A percentile compares a stretch with the other conserved stretches of the same genome.
phyloP scores from a whole-genome alignment of 2,113 vertebrate genomes.

The Chroicocephalus ridibundus region DNA sequence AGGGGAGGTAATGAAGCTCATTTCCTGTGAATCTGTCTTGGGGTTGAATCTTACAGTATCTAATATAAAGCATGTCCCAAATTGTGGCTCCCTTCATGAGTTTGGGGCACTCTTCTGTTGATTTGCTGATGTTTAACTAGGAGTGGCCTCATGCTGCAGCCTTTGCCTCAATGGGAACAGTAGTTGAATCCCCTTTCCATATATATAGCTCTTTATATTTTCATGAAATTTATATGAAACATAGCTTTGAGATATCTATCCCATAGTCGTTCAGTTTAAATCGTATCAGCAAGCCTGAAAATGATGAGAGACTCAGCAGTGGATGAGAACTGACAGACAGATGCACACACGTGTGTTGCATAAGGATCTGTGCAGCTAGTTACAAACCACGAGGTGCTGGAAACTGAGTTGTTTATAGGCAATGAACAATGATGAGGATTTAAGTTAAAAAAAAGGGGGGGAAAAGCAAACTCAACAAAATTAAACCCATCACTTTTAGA shows the following conservation, averaged over 20 bases:
- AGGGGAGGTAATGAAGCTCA: slow-evolving; percentile 44
- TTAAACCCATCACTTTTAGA: neutral
- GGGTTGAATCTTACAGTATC: neutral
- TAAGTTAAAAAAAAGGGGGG: neutral
- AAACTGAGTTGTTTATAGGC: neutral
- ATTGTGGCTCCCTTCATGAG: neutral
- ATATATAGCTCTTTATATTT: neutral
- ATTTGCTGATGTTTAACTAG: neutral
- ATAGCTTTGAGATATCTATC: neutral
- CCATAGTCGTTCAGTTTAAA: neutral
- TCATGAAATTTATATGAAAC: neutral
- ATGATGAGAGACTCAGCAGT: neutral
- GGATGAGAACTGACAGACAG: neutral
- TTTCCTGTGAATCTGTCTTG: slow-evolving; percentile 38
- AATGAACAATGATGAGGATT: neutral
- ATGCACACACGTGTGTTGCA: neutral
- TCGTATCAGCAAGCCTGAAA: neutral
- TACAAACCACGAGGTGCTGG: neutral
- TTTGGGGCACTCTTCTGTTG: neutral
- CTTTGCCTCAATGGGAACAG: neutral
- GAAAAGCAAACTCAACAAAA: neutral
- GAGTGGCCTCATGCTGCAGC: neutral
- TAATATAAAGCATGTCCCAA: slow-evolving; percentile 1
- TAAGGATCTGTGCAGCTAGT: neutral
- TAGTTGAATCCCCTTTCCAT: neutral